These are phyloP conservation scores for Murina feae DNA, from an alignment of 2,113 vertebrate genomes.

Conservation along the genomic window DNA sequence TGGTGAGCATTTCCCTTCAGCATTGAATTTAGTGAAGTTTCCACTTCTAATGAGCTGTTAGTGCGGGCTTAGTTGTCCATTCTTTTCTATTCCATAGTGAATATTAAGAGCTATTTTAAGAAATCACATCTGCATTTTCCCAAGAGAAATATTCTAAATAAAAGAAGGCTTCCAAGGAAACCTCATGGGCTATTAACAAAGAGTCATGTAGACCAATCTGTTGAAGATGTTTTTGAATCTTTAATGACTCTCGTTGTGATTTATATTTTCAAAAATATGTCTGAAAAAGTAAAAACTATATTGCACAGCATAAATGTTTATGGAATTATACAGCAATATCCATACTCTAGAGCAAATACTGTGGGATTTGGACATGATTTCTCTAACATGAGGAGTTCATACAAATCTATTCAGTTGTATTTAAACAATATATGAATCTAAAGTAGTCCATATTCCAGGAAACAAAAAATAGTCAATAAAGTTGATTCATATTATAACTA, in stretches of 20 bases:
- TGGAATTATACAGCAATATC: background rate
- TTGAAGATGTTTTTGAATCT: background rate
- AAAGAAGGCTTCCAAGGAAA: background rate
- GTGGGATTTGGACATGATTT: background rate
- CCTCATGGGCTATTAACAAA: background rate
- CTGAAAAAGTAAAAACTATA: slow-evolving; percentile 1
- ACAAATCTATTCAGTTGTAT: background rate
- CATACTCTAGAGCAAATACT: background rate
- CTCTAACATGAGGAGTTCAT: background rate
- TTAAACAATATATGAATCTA: background rate
- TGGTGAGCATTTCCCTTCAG: slow-evolving; percentile 12
- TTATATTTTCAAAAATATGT: slow-evolving; percentile 4
- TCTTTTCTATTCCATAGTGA: slow-evolving; percentile 29
- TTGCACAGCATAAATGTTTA: background rate
- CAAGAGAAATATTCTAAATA: slow-evolving; percentile 7
- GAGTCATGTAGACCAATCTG: background rate
- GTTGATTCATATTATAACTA: background rate
- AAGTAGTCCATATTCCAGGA: background rate
- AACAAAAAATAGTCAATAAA: background rate
- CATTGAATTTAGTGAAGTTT: background rate
- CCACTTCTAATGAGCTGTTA: slow-evolving; percentile 7
- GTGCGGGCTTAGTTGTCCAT: background rate
- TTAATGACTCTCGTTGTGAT: background rate
- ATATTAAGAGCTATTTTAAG: background rate
- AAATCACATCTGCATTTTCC: background rate